Evolutionary conservation across 2,797 vertebrate genomes (phyloP), one percentile per base, ranked within the genome.

Genomic region (Benthosema pterotum): DNA sequence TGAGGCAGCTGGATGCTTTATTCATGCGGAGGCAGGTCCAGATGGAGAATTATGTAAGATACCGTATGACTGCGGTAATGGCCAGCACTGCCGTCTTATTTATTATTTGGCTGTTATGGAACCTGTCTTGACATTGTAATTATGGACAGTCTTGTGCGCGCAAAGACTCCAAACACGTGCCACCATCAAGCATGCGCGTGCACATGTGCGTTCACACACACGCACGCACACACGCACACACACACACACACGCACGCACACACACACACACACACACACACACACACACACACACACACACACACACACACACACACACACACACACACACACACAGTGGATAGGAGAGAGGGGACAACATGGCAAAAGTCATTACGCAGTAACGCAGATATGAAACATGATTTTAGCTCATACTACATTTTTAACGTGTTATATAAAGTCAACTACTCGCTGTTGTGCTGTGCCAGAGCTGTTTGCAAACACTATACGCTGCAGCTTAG

Each of bases 41-140:
- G 68, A 69, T 52, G 51, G 49, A 66, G 71, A 71, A 11, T 87
- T 83, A 83, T 75, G 69, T 83, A 84, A 84, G 46, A 38, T 43
- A 54, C 38, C 73, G 63, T 57, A 77, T 51, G 77, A 61, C 60
- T 87, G 79, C 80, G 81, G 75, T 79, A 80, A 85, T 72, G 52
- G 65, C 63, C 15, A 5, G 11, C 1, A 55, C 69, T 79, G 79
- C 71, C 84, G 75, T 5, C 18, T 42, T 47, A 42, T 15, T 50
- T 80, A 89, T 87, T 72, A 86, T 84, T 42, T 68, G 5, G 0
- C 5, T 45, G 51, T 11, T 55, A 83, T 66, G 67, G 69, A 69
- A 58, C 18, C 67, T 77, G 77, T 80, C 80, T n/a, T 0, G 5
- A 25, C 22, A 50, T 48, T n/a, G 18, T 32, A n/a, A 12, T 42